Base-by-base conservation (phyloP, 2,797 vertebrate genomes). In the Coilia nasus region DNA sequence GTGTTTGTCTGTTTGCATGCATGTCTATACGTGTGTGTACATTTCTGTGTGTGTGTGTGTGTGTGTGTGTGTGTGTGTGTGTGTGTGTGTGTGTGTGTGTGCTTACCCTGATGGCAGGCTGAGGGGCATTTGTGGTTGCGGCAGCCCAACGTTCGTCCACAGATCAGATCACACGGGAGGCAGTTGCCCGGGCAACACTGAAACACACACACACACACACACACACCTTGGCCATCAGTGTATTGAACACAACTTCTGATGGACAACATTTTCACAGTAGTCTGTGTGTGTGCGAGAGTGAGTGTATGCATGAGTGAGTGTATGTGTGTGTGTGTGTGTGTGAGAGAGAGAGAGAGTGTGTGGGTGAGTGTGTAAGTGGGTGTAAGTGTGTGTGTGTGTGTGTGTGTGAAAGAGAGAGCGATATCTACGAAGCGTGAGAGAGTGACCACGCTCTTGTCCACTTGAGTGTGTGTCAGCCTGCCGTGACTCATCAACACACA, bases 111-210 rank as follows among this genome's bases (percentile, higher is more conserved):
- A 91, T 99, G 98, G 91, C 98, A 99, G 85, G 96, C 95, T 0
- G 98, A 98, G 21, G 97, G 97, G 91, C 98, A 99, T 92, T 98
- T 98, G 92, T 99, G 98, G 94, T 99, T 99, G 81, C 98, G 95
- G 91, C 98, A 99, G 82, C 97, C 97, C 15, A 99, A 92, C 25
- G 96, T 96, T 54, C 98, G 94, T 44, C 95, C 96, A 3, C 98
- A 99, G 90, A 92, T 94, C 94, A 97, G 97, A 91, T 99, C 98
- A 93, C 98, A 99, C 25, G 96, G 95, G 0, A 97, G 97, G 87
- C 98, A 99, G 94, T 97, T 98, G 85, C 98, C 98, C 17, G 97
- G 93, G 92, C 98, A 99, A 91, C 98, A 99, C 98, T 99, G 88
- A 86, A 75, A 90, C 87, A 89, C 60, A 91, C 31, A 84, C 44